Evolutionary conservation across 2,797 vertebrate genomes (phyloP).

Genomic region (Labroides dimidiatus): DNA sequence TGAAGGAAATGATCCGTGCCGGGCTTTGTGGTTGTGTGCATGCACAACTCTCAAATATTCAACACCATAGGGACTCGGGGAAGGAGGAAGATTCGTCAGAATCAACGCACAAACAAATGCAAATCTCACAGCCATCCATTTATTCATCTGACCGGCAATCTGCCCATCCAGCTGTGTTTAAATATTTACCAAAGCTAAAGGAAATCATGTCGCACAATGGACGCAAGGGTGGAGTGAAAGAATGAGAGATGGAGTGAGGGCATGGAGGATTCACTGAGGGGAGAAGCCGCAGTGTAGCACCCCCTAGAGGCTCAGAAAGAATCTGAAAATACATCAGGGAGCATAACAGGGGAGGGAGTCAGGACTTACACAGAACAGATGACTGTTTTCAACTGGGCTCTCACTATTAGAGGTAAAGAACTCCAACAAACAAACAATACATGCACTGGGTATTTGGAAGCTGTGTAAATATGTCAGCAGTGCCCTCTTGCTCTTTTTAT

Average conservation of each 20-base stretch:
- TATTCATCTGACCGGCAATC: slow-evolving; percentile 55
- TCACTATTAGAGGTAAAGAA: slow-evolving; percentile 2
- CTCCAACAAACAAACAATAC: not conserved
- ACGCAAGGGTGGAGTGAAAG: slow-evolving; percentile 32
- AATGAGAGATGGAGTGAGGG: slow-evolving; percentile 47
- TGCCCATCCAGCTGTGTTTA: slow-evolving; percentile 75
- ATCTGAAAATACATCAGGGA: slow-evolving; percentile 77
- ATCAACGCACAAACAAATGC: slow-evolving; percentile 67
- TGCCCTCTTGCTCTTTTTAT: not conserved
- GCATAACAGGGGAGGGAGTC: slow-evolving; percentile 50
- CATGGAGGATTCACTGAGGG: slow-evolving; percentile 24
- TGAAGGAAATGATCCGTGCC: slow-evolving; percentile 13
- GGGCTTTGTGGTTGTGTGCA: slow-evolving; percentile 12
- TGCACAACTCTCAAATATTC: slow-evolving; percentile 69
- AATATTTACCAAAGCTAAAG: slow-evolving; percentile 83
- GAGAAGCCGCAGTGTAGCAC: slow-evolving; percentile 55
- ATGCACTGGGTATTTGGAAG: not conserved
- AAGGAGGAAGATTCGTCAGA: slow-evolving; percentile 24
- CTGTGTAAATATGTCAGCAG: not conserved
- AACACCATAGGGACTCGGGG: slow-evolving; percentile 51
- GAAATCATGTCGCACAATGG: slow-evolving; percentile 75
- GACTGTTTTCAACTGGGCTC: slow-evolving; percentile 9
- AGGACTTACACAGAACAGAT: slow-evolving; percentile 4
- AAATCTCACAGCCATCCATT: slow-evolving; percentile 28
- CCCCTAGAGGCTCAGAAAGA: slow-evolving; percentile 77